Evolutionary conservation across 1,140 invertebrate species (phyloP).

Genomic region (Arctopsyche grandis): DNA sequence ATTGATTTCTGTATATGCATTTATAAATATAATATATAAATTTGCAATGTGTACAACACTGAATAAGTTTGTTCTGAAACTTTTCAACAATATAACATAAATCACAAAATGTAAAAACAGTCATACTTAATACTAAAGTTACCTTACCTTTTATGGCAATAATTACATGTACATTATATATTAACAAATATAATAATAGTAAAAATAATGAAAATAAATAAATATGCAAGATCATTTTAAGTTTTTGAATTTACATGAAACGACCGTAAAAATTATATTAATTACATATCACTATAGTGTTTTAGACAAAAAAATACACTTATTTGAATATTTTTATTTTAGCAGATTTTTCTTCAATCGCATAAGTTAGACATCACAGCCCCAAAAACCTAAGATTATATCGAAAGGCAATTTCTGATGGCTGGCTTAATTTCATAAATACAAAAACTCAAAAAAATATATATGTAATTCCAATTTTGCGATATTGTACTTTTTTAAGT

Average conservation of each 20-base stretch:
- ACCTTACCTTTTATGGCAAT: constrained; percentile 16
- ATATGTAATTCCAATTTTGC: not conserved
- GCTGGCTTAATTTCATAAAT: constrained; percentile 31
- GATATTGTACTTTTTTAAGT: not conserved
- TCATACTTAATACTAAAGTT: not conserved
- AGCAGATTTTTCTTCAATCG: not conserved
- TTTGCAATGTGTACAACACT: not conserved
- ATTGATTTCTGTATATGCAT: no score
- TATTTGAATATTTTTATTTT: no score
- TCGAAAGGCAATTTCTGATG: constrained; percentile 31
- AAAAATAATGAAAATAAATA: constrained; percentile 3
- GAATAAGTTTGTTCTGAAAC: constrained; percentile 7
- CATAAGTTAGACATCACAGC: constrained; percentile 31
- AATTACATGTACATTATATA: constrained; percentile 7
- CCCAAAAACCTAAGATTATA: constrained; percentile 34
- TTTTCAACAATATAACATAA: constrained; percentile 5
- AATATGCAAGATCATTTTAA: not conserved
- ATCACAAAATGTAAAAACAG: constrained; percentile 14
- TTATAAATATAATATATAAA: no score
- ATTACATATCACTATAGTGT: not conserved
- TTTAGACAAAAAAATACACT: not conserved
- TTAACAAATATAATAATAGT: not conserved
- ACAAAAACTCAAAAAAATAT: not conserved
- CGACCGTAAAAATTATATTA: no score
- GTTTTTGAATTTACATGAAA: no score